Base-by-base conservation (phyloP, 2,888 invertebrate genomes). In the Cancer borealis region DNA sequence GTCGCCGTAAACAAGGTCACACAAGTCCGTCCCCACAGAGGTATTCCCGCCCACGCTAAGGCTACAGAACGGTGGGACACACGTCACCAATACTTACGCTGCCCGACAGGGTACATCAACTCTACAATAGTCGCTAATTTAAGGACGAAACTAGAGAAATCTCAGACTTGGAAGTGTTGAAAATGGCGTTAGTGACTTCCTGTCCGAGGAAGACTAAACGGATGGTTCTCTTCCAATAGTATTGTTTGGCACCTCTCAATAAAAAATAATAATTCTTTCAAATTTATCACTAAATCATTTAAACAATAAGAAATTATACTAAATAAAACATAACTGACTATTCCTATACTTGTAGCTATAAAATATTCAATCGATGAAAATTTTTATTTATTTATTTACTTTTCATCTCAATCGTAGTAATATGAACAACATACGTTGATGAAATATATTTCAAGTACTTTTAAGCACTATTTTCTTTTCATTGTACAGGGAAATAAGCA, bases 81-180 rank as follows among this genome's bases (percentile, higher is more conserved):
- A 39, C 84, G 49, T 45, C 17, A 87, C 66, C 14, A 90, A 92
- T 96, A 97, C 97, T 97, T 97, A 97, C 97, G 97, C 97, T 97
- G 97, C 96, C 97, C 97, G 96, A 97, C 97, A 96, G 97, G 97
- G 97, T 97, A 97, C 97, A 97, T 97, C 96, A 96, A 95, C 92
- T 95, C 95, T 94, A 95, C 95, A 94, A 95, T 95, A 92, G 93
- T 95, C 92, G 93, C 93, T 94, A 94, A 94, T 91, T 94, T 91
- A 79, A 87, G 88, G 88, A 94, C 84, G 92, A 93, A 95, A 94
- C 88, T 88, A 92, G 47, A 73, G 54, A 93, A 95, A 94, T 88
- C 89, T 93, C 89, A 93, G 88, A 95, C 87, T 88, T 92, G 91
- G 89, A 94, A 95, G 93, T 92, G 94, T 93, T 92, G 94, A 92